Conservation (phyloP, 1,140 invertebrate genomes). For the Cotesia vestalis region DNA sequence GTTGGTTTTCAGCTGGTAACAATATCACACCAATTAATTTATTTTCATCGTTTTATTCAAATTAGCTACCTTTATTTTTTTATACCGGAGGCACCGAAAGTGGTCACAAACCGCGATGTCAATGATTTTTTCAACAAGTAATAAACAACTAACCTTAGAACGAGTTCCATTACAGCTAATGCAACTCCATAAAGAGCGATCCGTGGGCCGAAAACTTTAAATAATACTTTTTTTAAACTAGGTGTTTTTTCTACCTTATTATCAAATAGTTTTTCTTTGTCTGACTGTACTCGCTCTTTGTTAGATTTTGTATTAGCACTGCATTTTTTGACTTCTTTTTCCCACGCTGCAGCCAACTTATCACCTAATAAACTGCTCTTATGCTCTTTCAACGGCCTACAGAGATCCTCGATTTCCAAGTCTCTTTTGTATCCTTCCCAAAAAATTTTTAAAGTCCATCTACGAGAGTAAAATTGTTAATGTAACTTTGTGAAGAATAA, state of each 20-base stretch:
- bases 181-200: conserved; percentile 65
- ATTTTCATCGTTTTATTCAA: no score
- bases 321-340: conserved; percentile 48
- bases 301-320: neutral
- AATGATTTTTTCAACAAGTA: no score
- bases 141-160: conserved; percentile 62
- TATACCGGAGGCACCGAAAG: no score
- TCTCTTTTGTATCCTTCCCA: conserved; percentile 73
- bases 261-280: conserved; percentile 30
- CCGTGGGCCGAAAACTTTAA: conserved; percentile 65
- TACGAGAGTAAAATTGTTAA: conserved; percentile 30
- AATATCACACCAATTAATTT: no score
- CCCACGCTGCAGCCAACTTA: conserved; percentile 57
- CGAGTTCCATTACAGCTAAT: conserved; percentile 65
- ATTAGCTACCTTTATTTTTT: no score
- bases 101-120: no score
- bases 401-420: conserved; percentile 74
- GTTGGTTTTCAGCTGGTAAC: no score
- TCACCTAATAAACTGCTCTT: conserved; percentile 63
- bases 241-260: conserved; percentile 56
- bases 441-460: conserved; percentile 74
- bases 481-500: neutral
- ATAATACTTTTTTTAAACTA: conserved; percentile 66
- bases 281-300: neutral
- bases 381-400: conserved; percentile 71